Conservation (phyloP, 2,888 invertebrate species). For the Platycnemis pennipes region DNA sequence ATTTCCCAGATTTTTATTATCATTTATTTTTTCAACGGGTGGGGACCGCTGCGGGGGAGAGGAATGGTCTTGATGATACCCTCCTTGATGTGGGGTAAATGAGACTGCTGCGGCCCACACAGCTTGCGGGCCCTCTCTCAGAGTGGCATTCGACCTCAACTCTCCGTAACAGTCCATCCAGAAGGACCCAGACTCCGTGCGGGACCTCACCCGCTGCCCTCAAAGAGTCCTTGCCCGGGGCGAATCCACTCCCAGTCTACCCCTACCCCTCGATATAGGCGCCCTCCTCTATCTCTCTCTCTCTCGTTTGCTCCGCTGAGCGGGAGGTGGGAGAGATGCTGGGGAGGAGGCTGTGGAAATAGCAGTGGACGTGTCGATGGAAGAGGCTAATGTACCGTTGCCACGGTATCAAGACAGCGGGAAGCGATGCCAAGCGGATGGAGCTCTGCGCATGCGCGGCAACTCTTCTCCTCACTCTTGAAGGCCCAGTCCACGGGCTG, state of each 20-base stretch:
- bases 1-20: not conserved
- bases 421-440: not conserved
- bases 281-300: not conserved
- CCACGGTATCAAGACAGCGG: conserved; percentile 22
- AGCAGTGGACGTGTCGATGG: conserved; percentile 36
- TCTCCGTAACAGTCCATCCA: not conserved
- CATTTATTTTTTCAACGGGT: not conserved
- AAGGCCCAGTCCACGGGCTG: not conserved
- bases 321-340: not conserved
- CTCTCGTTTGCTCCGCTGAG: not conserved
- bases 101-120: not conserved
- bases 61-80: not conserved
- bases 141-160: not conserved
- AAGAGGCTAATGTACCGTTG: conserved; percentile 27
- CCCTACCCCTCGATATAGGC: not conserved
- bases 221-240: conserved; percentile 31
- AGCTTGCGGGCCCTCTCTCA: too few species aligned
- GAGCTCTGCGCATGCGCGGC: not conserved
- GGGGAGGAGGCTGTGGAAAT: not conserved
- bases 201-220: conserved; percentile 31
- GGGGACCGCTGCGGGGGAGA: not conserved
- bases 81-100: not conserved
- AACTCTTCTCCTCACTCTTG: not conserved
- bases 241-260: not conserved
- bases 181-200: conserved; percentile 6